A percentile compares a stretch with the other conserved stretches of the same genome.
phyloP scores from a whole-genome alignment of 2,888 invertebrate species.

The Plebejus melissa region DNA sequence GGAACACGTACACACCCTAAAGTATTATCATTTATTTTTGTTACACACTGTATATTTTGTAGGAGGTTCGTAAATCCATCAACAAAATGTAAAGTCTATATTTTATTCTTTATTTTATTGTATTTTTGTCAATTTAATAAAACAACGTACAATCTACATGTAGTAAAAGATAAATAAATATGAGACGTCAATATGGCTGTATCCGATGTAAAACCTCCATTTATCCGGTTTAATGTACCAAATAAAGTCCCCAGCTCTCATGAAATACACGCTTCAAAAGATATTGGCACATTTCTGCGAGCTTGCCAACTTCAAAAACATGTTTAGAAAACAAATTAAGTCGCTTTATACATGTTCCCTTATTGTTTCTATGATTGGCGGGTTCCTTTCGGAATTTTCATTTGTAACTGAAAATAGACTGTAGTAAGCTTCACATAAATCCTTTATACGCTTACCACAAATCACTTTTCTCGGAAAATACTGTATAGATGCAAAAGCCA shows the following conservation, averaged over 20 bases:
- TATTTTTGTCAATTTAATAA: background rate
- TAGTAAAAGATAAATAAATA: conserved; percentile 20
- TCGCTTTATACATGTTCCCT: conserved; percentile 5
- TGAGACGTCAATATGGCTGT: conserved; percentile 20
- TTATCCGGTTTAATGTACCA: conserved; percentile 23
- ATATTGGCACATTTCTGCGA: conserved; percentile 25
- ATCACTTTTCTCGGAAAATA: background rate
- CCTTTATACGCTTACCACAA: background rate
- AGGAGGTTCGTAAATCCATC: no score
- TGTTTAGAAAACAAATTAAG: conserved; percentile 16
- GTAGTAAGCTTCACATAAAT: no score
- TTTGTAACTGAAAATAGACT: background rate
- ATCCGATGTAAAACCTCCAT: conserved; percentile 21
- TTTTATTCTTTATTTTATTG: background rate
- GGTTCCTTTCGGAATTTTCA: background rate
- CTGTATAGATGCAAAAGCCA: background rate
- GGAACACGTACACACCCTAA: no score
- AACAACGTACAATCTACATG: background rate
- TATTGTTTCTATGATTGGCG: background rate
- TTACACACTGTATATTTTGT: no score
- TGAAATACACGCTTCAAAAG: conserved; percentile 26
- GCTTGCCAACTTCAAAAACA: conserved; percentile 23
- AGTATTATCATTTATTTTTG: no score
- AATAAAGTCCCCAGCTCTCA: conserved; percentile 26
- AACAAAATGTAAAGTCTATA: background rate